Percentiles rank a stretch among this genome's conserved stretches.
phyloP scores from a whole-genome alignment of 2,113 vertebrate genomes.

The Otolemur garnettii region DNA sequence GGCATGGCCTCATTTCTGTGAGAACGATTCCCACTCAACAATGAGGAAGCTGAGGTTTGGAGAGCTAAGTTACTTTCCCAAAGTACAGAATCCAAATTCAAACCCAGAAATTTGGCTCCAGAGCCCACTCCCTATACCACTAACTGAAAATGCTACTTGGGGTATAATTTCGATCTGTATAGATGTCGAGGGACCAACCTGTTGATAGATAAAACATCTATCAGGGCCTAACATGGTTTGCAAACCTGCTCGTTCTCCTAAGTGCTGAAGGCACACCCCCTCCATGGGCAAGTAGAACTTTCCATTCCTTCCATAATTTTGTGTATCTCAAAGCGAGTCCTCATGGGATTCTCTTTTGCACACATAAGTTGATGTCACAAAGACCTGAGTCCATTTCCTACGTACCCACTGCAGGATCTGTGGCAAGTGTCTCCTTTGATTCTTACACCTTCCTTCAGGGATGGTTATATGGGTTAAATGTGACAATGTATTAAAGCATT shows the following conservation, averaged over 20 bases:
- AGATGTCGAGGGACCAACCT: neutral
- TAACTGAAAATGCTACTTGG: neutral
- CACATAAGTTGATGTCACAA: neutral
- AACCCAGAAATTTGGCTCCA: neutral
- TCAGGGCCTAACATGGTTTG: neutral
- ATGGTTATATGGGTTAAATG: neutral
- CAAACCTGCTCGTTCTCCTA: rapidly evolving
- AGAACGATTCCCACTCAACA: neutral
- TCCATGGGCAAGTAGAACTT: neutral
- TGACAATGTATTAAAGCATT: neutral
- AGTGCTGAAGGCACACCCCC: rapidly evolving
- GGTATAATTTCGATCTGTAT: too few species aligned
- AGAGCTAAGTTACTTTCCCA: neutral
- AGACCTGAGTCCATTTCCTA: neutral
- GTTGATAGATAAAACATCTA: neutral
- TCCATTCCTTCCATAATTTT: neutral
- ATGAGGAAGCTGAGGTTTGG: neutral
- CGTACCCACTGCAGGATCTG: too few species aligned
- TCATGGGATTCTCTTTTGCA: neutral
- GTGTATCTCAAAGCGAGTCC: neutral
- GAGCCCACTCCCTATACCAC: neutral
- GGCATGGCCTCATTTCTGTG: neutral
- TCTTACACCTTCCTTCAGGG: neutral
- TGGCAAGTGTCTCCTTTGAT: neutral
- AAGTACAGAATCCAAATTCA: neutral